Conservation (phyloP, 2,797 vertebrate genomes). For the Acrossocheilus fasciatus region DNA sequence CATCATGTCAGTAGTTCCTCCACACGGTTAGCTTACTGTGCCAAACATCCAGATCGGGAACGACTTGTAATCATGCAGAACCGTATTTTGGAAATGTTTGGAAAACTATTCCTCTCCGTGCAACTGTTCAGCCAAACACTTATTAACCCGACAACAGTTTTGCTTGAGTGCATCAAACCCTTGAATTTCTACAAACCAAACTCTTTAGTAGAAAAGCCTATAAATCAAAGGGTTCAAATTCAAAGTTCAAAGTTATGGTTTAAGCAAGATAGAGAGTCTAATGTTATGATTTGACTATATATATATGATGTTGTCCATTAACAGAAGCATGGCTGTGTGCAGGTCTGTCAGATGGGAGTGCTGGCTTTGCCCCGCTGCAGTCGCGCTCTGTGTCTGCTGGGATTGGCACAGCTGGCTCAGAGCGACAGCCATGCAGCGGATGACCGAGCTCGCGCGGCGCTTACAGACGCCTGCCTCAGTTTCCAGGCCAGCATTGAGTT, state of each 20-base stretch:
- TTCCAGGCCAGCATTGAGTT: conserved; percentile 77
- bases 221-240: too few species aligned
- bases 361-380: conserved; percentile 67
- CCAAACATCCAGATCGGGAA: too few species aligned
- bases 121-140: too few species aligned
- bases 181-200: too few species aligned
- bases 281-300: background rate
- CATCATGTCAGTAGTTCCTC: too few species aligned
- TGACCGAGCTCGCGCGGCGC: conserved; percentile 54
- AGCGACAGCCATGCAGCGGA: conserved; percentile 68
- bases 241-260: background rate
- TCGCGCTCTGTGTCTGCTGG: conserved; percentile 71
- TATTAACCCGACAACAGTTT: too few species aligned
- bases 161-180: too few species aligned
- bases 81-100: too few species aligned
- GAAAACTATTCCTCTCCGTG: too few species aligned
- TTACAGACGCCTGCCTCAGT: conserved; percentile 70
- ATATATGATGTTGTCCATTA: background rate
- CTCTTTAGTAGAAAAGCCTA: too few species aligned
- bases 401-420: conserved; percentile 73
- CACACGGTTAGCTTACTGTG: too few species aligned
- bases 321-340: background rate
- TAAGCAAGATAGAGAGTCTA: background rate
- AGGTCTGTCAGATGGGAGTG: conserved; percentile 75
- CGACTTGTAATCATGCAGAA: too few species aligned